These are phyloP conservation scores for Willowsia nigromaculata DNA, from an alignment of 2,888 invertebrate species.

Conservation along the genomic window DNA sequence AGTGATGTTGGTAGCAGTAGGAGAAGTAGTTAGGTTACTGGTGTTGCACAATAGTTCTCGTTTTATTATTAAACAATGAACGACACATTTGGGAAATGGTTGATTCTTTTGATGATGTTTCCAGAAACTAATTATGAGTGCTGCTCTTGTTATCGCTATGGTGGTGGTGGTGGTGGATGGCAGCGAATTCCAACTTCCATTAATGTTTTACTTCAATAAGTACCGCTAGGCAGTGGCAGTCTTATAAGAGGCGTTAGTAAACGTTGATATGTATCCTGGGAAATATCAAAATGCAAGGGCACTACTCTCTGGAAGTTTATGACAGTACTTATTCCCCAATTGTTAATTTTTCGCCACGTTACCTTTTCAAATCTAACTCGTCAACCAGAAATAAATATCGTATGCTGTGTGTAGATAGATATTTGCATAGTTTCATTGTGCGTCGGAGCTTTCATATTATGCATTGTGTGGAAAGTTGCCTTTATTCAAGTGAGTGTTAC, in stretches of 20 bases:
- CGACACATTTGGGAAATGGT: slow-evolving; percentile 67
- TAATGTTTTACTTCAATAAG: slow-evolving; percentile 27
- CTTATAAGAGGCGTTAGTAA: neutral
- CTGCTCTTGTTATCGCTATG: too few species aligned
- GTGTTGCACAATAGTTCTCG: slow-evolving; percentile 39
- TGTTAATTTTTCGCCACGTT: slow-evolving; percentile 51
- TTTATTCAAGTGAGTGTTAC: neutral
- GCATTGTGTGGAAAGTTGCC: neutral
- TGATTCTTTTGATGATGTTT: slow-evolving; percentile 64
- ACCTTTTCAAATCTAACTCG: slow-evolving; percentile 42
- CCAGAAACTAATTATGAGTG: slow-evolving; percentile 63
- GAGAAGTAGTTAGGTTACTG: neutral
- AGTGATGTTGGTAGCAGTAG: neutral
- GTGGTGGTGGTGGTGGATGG: neutral
- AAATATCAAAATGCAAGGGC: slow-evolving; percentile 65
- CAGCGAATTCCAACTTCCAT: neutral
- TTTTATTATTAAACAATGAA: slow-evolving; percentile 64
- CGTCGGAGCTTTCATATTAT: neutral
- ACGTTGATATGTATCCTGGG: slow-evolving; percentile 52
- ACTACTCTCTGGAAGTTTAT: slow-evolving; percentile 28
- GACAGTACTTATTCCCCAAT: slow-evolving; percentile 39
- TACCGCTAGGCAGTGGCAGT: neutral
- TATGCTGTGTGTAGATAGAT: neutral
- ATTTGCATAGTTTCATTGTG: neutral
- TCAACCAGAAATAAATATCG: slow-evolving; percentile 4